Base-by-base conservation (phyloP, 2,113 vertebrate genomes). In the Shinisaurus crocodilurus region DNA sequence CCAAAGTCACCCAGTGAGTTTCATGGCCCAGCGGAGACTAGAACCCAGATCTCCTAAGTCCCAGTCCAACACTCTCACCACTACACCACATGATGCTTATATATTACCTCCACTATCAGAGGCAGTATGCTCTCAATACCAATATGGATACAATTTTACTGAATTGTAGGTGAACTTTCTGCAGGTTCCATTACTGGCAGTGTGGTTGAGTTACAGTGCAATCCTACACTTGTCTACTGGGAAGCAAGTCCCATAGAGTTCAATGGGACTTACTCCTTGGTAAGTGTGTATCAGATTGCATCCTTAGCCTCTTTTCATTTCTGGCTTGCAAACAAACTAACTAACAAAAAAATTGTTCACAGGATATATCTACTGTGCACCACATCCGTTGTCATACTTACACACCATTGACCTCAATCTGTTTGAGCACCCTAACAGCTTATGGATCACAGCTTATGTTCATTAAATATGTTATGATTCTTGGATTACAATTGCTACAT, bases 401-500 rank as follows among this genome's bases (percentile, higher is more conserved):
- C 27, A 43, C 65, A 34, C 37, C 40, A 34, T 63, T 60, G 8
- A 72, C 67, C 60, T 83, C 54, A 34, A 16, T 82, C 37, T 74
- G 37, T 40, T 15, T 67, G 69, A 67, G 43, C 57, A 65, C 32
- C 25, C 82, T 77, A 65, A 27, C 60, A 69, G 63, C 43, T 15
- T 50, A 54, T 37, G n/a, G 37, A 23, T 67, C 79, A 37, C 37
- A 79, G 2, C 32, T 15, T 50, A 37, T 65, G 25, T 29, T 76
- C 85, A 74, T 27, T 67, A 60, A 92, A 92, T 75, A 37, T 1
- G n/a, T 85, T 90, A 77, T 67, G 60, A 69, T 85, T 20, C 43
- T 79, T 67, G 45, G 34, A 75, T 79, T 69, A 85, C 57, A 48
- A 69, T 50, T 67, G 8, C 60, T 48, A 65, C 50, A 67, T n/a